These are phyloP conservation scores for Orthosia gracilis DNA, from an alignment of 2,888 invertebrate genomes.

Conservation along the genomic window DNA sequence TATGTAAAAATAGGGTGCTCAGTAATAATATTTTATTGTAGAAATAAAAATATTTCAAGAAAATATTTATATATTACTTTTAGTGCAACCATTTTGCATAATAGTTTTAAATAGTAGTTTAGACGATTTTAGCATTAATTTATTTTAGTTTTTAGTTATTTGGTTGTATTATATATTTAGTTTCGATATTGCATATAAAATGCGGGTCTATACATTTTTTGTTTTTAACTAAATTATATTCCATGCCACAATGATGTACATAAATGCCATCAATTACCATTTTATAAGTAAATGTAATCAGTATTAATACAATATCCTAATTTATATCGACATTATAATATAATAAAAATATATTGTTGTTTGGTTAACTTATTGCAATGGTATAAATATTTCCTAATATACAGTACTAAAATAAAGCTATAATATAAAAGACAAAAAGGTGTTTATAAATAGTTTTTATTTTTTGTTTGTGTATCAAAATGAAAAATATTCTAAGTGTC, in stretches of 20 bases:
- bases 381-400: no score
- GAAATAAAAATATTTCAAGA: slow-evolving; percentile 53
- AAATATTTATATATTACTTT: slow-evolving; percentile 58
- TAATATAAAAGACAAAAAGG: no score
- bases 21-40: slow-evolving; percentile 66
- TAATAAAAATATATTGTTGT: slow-evolving; percentile 62
- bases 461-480: no score
- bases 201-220: slow-evolving; percentile 84
- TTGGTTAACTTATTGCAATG: slow-evolving; percentile 68
- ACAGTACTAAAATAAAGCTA: no score
- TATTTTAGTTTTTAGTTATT: slow-evolving; percentile 75
- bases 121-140: slow-evolving; percentile 76
- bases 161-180: slow-evolving; percentile 81
- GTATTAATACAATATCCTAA: slow-evolving; percentile 89
- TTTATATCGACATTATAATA: slow-evolving; percentile 80
- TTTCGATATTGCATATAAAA: slow-evolving; percentile 80
- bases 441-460: no score
- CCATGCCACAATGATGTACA: slow-evolving; percentile 85
- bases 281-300: slow-evolving; percentile 87
- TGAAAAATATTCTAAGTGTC: no score
- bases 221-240: slow-evolving; percentile 83
- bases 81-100: slow-evolving; percentile 63
- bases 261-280: slow-evolving; percentile 87
- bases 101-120: slow-evolving; percentile 57
- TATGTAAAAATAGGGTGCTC: slow-evolving; percentile 75